Evolutionary conservation across 2,113 vertebrate genomes (phyloP).

Genomic region (Daubentonia madagascariensis): DNA sequence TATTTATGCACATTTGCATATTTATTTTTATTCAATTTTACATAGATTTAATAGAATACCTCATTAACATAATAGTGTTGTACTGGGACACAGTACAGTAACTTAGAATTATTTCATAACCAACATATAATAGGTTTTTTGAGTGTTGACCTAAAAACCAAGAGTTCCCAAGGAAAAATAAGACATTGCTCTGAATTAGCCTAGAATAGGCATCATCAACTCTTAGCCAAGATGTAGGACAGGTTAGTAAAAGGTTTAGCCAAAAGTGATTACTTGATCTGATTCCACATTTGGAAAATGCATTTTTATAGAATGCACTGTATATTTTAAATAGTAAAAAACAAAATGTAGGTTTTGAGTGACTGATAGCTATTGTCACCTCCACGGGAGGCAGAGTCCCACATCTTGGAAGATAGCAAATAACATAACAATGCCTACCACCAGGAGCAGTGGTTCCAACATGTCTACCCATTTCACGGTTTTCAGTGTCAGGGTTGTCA

Average conservation of each 20-base stretch:
- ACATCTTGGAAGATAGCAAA: background rate
- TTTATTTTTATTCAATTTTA: conserved; percentile 22
- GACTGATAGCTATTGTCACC: background rate
- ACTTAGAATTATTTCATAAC: background rate
- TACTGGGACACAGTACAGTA: background rate
- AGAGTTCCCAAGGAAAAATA: conserved; percentile 1
- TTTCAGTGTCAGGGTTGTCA: background rate
- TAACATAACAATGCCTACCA: background rate
- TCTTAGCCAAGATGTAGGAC: background rate
- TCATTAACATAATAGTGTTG: background rate
- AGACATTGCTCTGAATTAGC: background rate
- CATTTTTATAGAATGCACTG: background rate
- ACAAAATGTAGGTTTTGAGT: background rate
- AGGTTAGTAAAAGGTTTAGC: background rate
- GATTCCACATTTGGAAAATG: background rate
- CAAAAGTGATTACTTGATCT: background rate
- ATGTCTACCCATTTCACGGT: background rate
- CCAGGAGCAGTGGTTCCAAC: background rate
- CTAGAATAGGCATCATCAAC: background rate
- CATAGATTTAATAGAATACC: background rate
- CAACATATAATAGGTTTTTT: background rate
- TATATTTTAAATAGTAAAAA: background rate
- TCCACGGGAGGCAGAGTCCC: background rate
- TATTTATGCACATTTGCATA: background rate
- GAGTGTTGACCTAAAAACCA: background rate